Conservation (phyloP, 2,888 invertebrate genomes). For the Drosophila mimetica region DNA sequence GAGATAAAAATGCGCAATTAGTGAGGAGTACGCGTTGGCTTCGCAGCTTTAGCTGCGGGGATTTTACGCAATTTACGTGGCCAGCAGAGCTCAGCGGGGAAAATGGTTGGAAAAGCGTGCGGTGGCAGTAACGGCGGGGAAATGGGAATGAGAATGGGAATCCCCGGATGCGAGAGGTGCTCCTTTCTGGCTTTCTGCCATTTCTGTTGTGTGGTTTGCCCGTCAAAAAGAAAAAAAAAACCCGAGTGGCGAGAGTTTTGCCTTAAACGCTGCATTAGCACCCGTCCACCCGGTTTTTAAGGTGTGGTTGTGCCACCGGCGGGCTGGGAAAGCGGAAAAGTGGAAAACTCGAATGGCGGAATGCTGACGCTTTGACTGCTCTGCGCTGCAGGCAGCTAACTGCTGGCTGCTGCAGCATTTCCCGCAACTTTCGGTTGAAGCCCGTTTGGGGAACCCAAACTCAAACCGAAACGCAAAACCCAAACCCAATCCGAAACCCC, state of each 20-base stretch:
- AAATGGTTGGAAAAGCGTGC: slow-evolving; percentile 18
- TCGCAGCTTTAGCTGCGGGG: slow-evolving; percentile 42
- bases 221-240: slow-evolving; percentile 32
- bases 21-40: slow-evolving; percentile 51
- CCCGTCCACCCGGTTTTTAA: slow-evolving; percentile 12
- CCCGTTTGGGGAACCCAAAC: slow-evolving; percentile 4
- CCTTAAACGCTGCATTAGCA: slow-evolving; percentile 48
- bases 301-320: slow-evolving; percentile 14
- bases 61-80: slow-evolving; percentile 68
- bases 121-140: not conserved
- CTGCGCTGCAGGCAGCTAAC: slow-evolving; percentile 12
- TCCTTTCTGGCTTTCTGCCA: slow-evolving; percentile 42
- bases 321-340: slow-evolving; percentile 14
- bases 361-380: slow-evolving; percentile 24
- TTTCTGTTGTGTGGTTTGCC: slow-evolving; percentile 42
- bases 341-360: slow-evolving; percentile 13
- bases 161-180: slow-evolving; percentile 16
- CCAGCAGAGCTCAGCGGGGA: slow-evolving; percentile 36
- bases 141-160: slow-evolving; percentile 4
- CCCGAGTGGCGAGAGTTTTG: slow-evolving; percentile 30
- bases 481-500: not conserved
- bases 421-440: slow-evolving; percentile 24
- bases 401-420: slow-evolving; percentile 28
- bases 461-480: not conserved
- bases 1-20: slow-evolving; percentile 76